Percentiles rank a stretch among this genome's conserved stretches.
Conservation (phyloP, 2,888 invertebrate species). For the Diaphora mendica region DNA sequence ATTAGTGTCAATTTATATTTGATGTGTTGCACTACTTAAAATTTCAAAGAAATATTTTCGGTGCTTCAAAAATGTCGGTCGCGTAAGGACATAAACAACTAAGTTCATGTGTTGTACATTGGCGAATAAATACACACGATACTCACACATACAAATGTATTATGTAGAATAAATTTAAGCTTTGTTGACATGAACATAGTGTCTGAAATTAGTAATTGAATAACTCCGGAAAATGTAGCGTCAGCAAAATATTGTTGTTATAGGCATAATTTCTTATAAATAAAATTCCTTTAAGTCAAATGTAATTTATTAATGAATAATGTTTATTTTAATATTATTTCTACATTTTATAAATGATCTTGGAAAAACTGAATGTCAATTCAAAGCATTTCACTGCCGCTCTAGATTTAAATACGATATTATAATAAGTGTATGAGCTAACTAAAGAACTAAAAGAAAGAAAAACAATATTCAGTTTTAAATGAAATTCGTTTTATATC, state of each 20-base stretch:
- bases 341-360: not conserved
- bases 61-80: conserved; percentile 61
- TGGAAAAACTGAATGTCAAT: no score
- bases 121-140: conserved; percentile 40
- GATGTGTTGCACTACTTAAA: conserved; percentile 39
- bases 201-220: conserved; percentile 44
- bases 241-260: conserved; percentile 29
- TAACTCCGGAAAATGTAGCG: conserved; percentile 42
- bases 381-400: no score
- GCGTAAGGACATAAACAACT: conserved; percentile 64
- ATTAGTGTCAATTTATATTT: not conserved
- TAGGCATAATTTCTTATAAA: conserved; percentile 19
- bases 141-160: conserved; percentile 24
- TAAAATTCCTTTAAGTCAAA: not conserved
- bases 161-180: conserved; percentile 41
- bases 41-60: conserved; percentile 50
- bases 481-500: no score
- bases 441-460: no score
- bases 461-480: no score
- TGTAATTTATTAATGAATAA: not conserved
- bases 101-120: conserved; percentile 42
- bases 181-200: conserved; percentile 43
- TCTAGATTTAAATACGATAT: no score
- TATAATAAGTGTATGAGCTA: no score
- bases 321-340: not conserved